A percentile compares a stretch with the other conserved stretches of the same genome.
Evolutionary conservation across 2,888 invertebrate genomes (phyloP).

Genomic region (Smittia sp.): DNA sequence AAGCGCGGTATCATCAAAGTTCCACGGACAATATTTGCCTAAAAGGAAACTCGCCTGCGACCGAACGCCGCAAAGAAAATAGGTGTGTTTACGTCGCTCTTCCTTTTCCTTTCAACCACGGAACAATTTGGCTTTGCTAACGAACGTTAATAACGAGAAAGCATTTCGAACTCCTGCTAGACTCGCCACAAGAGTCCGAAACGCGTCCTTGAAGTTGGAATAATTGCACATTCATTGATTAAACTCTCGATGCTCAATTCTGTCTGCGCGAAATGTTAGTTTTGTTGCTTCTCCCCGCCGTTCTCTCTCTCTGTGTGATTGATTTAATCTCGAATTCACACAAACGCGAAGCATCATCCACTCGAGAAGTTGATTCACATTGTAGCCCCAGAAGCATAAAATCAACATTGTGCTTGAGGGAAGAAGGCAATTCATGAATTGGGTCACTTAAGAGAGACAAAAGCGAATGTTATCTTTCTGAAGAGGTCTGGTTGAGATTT

Average conservation of each 20-base stretch:
- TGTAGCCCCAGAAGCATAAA: too few species aligned
- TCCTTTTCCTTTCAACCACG: neutral
- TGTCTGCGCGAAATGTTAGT: conserved; percentile 17
- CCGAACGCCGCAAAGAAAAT: neutral
- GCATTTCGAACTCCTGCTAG: too few species aligned
- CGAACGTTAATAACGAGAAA: too few species aligned
- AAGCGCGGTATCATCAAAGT: neutral
- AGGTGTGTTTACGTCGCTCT: conserved; percentile 11
- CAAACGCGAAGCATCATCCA: neutral
- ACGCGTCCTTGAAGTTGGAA: neutral
- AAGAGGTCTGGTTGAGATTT: too few species aligned
- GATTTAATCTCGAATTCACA: neutral
- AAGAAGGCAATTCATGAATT: too few species aligned
- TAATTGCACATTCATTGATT: conserved; percentile 10
- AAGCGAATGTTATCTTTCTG: too few species aligned
- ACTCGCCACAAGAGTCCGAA: too few species aligned
- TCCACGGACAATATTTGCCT: neutral
- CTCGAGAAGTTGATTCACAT: too few species aligned
- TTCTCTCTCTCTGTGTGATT: neutral
- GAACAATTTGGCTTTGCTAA: neutral
- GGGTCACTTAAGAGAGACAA: too few species aligned
- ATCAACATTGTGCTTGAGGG: too few species aligned
- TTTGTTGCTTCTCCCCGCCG: neutral
- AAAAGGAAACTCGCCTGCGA: too few species aligned
- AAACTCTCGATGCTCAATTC: neutral